These are phyloP conservation scores for Turritopsis dohrnii DNA, from an alignment of 30 jellyfish, hydroid and myxozoan genomes.

Conservation along the genomic window DNA sequence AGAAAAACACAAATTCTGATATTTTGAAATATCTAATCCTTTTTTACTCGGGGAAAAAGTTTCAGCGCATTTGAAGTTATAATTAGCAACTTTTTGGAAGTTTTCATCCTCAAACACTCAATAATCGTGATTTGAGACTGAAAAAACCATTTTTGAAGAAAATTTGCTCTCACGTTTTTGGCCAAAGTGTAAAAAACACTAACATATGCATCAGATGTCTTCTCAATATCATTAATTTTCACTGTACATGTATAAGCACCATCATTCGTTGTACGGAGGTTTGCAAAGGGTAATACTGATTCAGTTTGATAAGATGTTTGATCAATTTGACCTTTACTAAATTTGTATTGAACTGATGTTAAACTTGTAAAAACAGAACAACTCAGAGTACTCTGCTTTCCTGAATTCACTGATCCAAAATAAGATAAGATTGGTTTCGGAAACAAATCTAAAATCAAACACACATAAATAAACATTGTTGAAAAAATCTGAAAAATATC, in stretches of 20 bases:
- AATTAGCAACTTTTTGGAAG: no score
- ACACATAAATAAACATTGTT: neutral
- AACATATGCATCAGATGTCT: neutral
- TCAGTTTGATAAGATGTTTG: neutral
- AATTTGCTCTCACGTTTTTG: no score
- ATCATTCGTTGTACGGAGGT: neutral
- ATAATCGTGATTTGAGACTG: no score
- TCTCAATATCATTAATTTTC: neutral
- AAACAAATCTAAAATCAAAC: neutral
- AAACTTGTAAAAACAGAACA: neutral
- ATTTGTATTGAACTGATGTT: neutral
- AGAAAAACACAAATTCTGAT: no score
- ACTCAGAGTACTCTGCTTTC: neutral
- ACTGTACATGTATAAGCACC: neutral
- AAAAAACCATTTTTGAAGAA: no score
- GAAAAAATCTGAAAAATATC: neutral
- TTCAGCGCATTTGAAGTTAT: no score
- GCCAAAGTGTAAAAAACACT: no score
- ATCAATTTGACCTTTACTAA: neutral
- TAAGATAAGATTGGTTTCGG: neutral
- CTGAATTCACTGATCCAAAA: neutral
- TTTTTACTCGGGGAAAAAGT: no score
- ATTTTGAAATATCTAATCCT: no score
- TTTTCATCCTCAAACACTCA: no score
- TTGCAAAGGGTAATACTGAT: neutral